A percentile compares a stretch with the other conserved stretches of the same genome.
Evolutionary conservation across 1,140 invertebrate genomes (phyloP).

Genomic region (Metaphire vulgaris): DNA sequence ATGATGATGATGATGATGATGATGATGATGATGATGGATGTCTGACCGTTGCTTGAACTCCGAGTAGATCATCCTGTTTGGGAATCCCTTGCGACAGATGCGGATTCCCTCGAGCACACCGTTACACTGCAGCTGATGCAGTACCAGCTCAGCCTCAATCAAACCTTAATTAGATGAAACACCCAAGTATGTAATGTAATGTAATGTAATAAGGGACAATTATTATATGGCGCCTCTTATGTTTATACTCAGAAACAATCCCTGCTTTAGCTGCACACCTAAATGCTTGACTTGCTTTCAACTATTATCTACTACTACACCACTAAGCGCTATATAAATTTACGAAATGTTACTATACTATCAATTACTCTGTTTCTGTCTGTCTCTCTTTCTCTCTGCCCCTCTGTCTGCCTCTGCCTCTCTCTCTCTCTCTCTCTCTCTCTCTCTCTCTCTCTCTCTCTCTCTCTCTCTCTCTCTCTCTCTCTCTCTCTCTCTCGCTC

Average conservation of each 20-base stretch:
- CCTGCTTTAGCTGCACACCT: too few relatives aligned
- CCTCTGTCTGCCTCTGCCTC: too few relatives aligned
- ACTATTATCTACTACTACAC: too few relatives aligned
- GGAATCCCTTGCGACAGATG: slow-evolving; percentile 99
- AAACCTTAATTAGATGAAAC: not conserved
- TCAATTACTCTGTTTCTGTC: too few relatives aligned
- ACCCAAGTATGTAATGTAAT: not conserved
- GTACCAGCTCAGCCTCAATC: slow-evolving; percentile 93
- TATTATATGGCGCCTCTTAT: not conserved
- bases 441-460: too few relatives aligned
- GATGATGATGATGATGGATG: not conserved
- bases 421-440: too few relatives aligned
- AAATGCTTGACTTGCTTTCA: too few relatives aligned
- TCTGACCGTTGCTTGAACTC: slow-evolving; percentile 91
- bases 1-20: slow-evolving; percentile 22
- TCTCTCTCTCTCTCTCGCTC: too few relatives aligned
- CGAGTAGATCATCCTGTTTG: slow-evolving; percentile 99
- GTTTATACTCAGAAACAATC: not conserved
- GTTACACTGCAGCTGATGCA: slow-evolving; percentile 98
- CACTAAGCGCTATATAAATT: too few relatives aligned
- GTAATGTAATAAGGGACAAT: not conserved
- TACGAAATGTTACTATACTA: too few relatives aligned
- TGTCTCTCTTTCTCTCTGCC: too few relatives aligned
- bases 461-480: too few relatives aligned
- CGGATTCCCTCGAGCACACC: slow-evolving; percentile 99